Percentiles rank a stretch among this genome's conserved stretches.
Conservation (phyloP, 2,113 vertebrate genomes). For the Papio anubis region DNA sequence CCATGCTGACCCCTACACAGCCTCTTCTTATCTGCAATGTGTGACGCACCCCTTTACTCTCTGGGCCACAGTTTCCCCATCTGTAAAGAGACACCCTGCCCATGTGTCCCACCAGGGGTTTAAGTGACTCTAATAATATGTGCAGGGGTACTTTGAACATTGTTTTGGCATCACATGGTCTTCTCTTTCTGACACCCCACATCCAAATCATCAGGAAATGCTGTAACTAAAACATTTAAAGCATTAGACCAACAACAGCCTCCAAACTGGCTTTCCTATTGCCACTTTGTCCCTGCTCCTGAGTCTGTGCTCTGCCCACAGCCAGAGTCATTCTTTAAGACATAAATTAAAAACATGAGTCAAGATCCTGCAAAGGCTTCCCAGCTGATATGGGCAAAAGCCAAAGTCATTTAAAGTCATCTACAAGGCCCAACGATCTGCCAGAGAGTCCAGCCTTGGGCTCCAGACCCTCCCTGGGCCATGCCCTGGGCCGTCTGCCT, state of each 20-base stretch:
- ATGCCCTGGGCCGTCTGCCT: not conserved
- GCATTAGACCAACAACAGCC: not conserved
- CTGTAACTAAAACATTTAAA: not conserved
- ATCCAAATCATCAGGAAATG: not conserved
- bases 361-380: not conserved
- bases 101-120: not conserved
- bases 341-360: not conserved
- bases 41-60: not conserved
- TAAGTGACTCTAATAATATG: not conserved
- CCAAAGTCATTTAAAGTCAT: not conserved
- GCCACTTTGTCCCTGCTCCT: not conserved
- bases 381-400: not conserved
- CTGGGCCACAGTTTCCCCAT: not conserved
- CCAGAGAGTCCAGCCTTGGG: not conserved
- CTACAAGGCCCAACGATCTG: not conserved
- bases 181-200: not conserved
- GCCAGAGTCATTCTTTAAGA: not conserved
- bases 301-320: not conserved
- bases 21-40: rapidly evolving
- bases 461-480: not conserved
- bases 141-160: not conserved
- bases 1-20: not conserved
- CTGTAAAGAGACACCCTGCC: not conserved
- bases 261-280: not conserved
- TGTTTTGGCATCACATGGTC: too few relatives aligned